A percentile compares a stretch with the other conserved stretches of the same genome.
phyloP scores from a whole-genome alignment of 37 sponge, comb jelly and placozoan genomes.

The Tethya wilhelma region DNA sequence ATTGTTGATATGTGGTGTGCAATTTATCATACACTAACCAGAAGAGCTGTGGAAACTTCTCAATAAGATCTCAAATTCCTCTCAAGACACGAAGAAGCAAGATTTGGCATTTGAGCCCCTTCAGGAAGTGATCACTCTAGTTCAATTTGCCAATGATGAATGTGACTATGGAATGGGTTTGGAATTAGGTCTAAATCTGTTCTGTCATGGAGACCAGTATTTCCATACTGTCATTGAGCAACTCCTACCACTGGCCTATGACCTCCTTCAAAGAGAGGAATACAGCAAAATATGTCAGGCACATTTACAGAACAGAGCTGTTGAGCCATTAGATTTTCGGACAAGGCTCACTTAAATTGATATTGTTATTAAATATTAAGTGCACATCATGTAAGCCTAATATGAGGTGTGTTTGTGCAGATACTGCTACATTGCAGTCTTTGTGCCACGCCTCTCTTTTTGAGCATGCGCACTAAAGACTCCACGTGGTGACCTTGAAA shows the following conservation, averaged over 20 bases:
- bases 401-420: too few species aligned
- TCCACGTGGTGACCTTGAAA: too few species aligned
- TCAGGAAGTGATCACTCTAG: conserved; percentile 79
- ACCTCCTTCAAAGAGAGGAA: conserved; percentile 68
- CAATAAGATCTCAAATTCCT: conserved; percentile 49
- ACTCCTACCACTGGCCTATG: conserved; percentile 78
- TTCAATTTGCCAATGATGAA: conserved; percentile 97
- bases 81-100: conserved; percentile 16
- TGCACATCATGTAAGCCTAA: too few species aligned
- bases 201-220: conserved; percentile 61
- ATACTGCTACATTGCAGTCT: too few species aligned
- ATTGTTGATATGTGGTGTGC: neutral
- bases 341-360: too few species aligned
- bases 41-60: conserved; percentile 73
- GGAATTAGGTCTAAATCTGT: conserved; percentile 90
- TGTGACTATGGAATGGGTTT: conserved; percentile 97
- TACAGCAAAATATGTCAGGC: conserved; percentile 62
- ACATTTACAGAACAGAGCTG: conserved; percentile 52
- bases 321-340: conserved; percentile 17
- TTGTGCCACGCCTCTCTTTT: too few species aligned
- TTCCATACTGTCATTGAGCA: conserved; percentile 40
- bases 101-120: conserved; percentile 64
- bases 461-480: too few species aligned
- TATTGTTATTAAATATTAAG: too few species aligned
- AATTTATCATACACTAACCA: neutral